Conservation (phyloP, 2,113 vertebrate genomes). For the Merops nubicus region DNA sequence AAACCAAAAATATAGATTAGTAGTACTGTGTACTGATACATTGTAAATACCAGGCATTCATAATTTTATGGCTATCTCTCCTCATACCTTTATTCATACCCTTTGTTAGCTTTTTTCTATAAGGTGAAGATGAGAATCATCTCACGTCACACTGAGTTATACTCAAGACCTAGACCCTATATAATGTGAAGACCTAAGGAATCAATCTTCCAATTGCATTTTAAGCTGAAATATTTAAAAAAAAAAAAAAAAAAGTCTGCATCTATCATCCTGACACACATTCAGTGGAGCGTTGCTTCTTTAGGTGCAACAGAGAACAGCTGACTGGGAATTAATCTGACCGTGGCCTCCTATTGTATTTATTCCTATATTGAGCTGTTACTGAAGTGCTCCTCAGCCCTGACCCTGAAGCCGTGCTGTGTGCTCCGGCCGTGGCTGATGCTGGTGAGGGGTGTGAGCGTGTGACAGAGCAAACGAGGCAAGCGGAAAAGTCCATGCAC, state of each 20-base stretch:
- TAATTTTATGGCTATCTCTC: background rate
- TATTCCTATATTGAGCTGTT: background rate
- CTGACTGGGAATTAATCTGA: conserved; percentile 7
- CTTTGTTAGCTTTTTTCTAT: background rate
- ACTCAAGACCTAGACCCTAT: background rate
- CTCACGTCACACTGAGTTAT: conserved; percentile 49
- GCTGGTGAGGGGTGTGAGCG: fast-evolving
- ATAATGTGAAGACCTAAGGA: conserved; percentile 44
- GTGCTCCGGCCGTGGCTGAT: background rate
- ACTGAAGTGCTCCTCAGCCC: background rate
- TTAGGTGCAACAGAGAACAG: conserved; percentile 21
- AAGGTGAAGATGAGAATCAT: conserved; percentile 31
- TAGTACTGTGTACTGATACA: background rate
- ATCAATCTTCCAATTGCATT: conserved; percentile 64
- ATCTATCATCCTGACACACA: conserved; percentile 44
- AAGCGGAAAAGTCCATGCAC: background rate
- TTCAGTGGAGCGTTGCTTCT: conserved; percentile 10
- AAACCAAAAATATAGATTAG: background rate
- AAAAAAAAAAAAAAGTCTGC: background rate
- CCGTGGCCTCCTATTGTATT: background rate
- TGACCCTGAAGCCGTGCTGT: fast-evolving
- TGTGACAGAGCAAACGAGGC: background rate
- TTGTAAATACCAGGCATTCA: background rate
- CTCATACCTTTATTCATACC: conserved; percentile 7
- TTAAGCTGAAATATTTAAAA: background rate